A percentile compares a stretch with the other conserved stretches of the same genome.
Evolutionary conservation across 2,888 invertebrate genomes (phyloP).

Genomic region (Antheraea yamamai): DNA sequence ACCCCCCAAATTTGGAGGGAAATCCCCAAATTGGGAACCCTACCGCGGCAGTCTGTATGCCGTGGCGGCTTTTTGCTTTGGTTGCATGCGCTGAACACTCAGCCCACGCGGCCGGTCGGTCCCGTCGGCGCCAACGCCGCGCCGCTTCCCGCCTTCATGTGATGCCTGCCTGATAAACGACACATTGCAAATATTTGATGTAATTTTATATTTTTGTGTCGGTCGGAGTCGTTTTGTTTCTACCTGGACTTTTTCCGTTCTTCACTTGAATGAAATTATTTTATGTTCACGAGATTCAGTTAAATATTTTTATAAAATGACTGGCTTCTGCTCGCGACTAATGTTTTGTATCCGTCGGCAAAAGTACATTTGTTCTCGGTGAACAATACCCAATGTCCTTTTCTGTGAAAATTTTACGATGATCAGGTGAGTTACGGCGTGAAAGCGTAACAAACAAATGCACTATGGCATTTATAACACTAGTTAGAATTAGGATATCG

Average conservation of each 20-base stretch:
- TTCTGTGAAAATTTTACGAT: no score
- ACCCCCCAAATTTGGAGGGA: no score
- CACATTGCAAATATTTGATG: conserved; percentile 70
- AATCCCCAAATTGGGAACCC: no score
- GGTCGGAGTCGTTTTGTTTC: background rate
- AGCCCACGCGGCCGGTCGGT: conserved; percentile 61
- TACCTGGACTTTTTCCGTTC: conserved; percentile 7
- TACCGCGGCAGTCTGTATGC: conserved; percentile 27
- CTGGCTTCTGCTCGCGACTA: background rate
- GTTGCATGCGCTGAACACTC: conserved; percentile 62
- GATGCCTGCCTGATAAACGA: conserved; percentile 61
- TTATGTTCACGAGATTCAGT: background rate
- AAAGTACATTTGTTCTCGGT: no score
- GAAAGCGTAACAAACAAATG: no score
- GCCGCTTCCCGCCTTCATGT: conserved; percentile 51
- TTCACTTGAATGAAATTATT: background rate
- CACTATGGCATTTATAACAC: no score
- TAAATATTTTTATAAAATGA: background rate
- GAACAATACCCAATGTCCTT: no score
- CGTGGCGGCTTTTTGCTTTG: conserved; percentile 71
- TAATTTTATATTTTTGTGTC: conserved; percentile 38
- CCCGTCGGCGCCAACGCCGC: conserved; percentile 55
- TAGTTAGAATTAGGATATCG: no score
- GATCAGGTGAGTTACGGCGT: no score
- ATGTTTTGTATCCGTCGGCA: no score